These are phyloP conservation scores for Laodelphax striatellus DNA, from an alignment of 1,140 invertebrate species.

Conservation along the genomic window DNA sequence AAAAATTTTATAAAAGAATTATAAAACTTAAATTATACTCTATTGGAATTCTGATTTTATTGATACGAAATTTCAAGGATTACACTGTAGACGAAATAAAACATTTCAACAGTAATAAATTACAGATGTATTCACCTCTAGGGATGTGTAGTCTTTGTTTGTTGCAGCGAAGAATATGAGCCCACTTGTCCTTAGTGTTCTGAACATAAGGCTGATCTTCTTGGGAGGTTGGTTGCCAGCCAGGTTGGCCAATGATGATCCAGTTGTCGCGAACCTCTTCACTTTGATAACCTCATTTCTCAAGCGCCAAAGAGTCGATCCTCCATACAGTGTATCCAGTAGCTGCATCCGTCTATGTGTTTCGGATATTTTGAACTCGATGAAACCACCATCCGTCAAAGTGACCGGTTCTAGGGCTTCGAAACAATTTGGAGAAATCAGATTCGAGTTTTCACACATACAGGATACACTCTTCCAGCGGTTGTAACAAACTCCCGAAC, in stretches of 20 bases:
- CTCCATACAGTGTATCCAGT: slow-evolving; percentile 60
- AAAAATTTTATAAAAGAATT: no score
- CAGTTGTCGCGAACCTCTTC: slow-evolving; percentile 9
- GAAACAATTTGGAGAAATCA: slow-evolving; percentile 67
- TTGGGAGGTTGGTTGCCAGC: slow-evolving; percentile 41
- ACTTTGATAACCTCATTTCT: slow-evolving; percentile 11
- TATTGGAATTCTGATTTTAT: no score
- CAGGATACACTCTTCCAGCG: slow-evolving; percentile 65
- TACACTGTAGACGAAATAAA: no score
- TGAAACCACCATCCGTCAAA: slow-evolving; percentile 57
- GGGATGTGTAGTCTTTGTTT: slow-evolving; percentile 74
- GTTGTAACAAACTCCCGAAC: slow-evolving; percentile 61
- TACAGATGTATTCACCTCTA: slow-evolving; percentile 49
- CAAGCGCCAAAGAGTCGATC: slow-evolving; percentile 50
- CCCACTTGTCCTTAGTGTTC: slow-evolving; percentile 62
- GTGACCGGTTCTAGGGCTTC: slow-evolving; percentile 65
- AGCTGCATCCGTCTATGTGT: slow-evolving; percentile 76
- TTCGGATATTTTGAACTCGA: slow-evolving; percentile 72
- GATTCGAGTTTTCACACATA: slow-evolving; percentile 45
- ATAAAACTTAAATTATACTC: no score
- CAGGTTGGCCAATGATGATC: slow-evolving; percentile 1
- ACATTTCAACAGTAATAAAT: no score
- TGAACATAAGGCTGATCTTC: slow-evolving; percentile 65
- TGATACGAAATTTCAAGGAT: no score
- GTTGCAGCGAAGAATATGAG: slow-evolving; percentile 71